phyloP scores from a whole-genome alignment of 2,888 invertebrate genomes.

The Neoascia interrupta region DNA sequence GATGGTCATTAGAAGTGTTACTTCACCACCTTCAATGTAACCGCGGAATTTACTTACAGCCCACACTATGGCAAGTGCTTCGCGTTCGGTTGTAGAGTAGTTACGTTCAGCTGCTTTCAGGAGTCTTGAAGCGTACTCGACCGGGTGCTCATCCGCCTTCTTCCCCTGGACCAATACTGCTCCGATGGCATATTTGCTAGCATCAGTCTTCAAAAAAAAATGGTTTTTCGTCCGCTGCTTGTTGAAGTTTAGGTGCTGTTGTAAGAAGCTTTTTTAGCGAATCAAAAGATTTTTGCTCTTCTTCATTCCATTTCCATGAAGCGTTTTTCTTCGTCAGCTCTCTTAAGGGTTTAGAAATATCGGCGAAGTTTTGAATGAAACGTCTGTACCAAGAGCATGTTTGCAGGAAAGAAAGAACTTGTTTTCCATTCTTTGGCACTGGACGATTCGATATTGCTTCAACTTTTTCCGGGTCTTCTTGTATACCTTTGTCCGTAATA shows the following conservation, averaged over 20 bases:
- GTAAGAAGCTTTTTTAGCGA: neutral
- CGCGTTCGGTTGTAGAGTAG: neutral
- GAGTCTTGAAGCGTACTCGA: slow-evolving; percentile 7
- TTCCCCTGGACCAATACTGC: slow-evolving; percentile 13
- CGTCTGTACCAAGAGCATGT: slow-evolving; percentile 3
- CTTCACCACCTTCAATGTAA: slow-evolving; percentile 31
- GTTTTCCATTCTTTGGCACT: neutral
- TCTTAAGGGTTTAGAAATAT: neutral
- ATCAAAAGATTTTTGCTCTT: neutral
- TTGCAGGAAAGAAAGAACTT: slow-evolving; percentile 5
- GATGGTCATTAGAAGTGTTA: slow-evolving; percentile 78
- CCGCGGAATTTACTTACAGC: slow-evolving; percentile 21
- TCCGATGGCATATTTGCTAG: slow-evolving; percentile 15
- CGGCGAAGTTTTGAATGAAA: neutral
- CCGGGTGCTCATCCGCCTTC: slow-evolving; percentile 11
- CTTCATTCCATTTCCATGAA: neutral
- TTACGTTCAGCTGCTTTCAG: slow-evolving; percentile 1
- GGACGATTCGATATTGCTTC: neutral
- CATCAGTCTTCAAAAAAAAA: slow-evolving; percentile 19
- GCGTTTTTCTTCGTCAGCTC: neutral
- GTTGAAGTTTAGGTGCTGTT: neutral
- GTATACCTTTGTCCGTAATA: neutral
- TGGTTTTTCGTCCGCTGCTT: neutral
- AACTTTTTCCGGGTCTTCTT: slow-evolving; percentile 47
- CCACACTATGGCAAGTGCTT: slow-evolving; percentile 6